Evolutionary conservation across 2,113 vertebrate species (phyloP).

Genomic region (Daubentonia madagascariensis): DNA sequence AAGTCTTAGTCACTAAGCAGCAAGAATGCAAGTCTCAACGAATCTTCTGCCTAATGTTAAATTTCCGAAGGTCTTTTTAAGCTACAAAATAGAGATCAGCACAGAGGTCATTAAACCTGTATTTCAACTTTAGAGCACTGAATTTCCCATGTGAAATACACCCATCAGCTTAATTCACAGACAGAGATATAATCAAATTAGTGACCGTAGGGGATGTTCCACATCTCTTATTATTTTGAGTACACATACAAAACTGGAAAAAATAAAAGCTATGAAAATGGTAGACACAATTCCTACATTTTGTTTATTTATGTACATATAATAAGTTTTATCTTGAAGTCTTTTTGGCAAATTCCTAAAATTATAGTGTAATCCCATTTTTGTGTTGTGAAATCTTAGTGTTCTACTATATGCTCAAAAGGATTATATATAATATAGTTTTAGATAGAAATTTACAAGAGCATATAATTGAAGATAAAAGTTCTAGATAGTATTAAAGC

Average conservation of each 20-base stretch:
- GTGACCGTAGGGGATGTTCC: not conserved
- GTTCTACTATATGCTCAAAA: not conserved
- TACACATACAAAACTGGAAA: not conserved
- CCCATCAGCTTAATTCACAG: slow-evolving; percentile 29
- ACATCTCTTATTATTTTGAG: not conserved
- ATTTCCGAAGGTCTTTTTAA: slow-evolving; percentile 49
- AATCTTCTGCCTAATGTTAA: not conserved
- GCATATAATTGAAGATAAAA: slow-evolving; percentile 31
- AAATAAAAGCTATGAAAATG: not conserved
- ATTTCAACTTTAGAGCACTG: slow-evolving; percentile 30
- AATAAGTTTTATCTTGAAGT: not conserved
- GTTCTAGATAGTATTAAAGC: slow-evolving; percentile 36
- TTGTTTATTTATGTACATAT: not conserved
- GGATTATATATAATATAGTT: not conserved
- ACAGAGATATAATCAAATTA: slow-evolving; percentile 45
- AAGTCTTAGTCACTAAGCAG: slow-evolving; percentile 18
- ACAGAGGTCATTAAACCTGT: slow-evolving; percentile 54
- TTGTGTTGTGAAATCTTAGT: slow-evolving; percentile 21
- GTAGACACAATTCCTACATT: not conserved
- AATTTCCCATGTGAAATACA: slow-evolving; percentile 44
- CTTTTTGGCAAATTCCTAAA: slow-evolving; percentile 45
- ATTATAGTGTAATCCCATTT: not conserved
- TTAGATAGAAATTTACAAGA: slow-evolving; percentile 31
- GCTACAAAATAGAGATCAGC: slow-evolving; percentile 49
- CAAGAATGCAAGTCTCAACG: not conserved